phyloP scores from a whole-genome alignment of 2,797 vertebrate genomes.

The Telmatherina bonti region DNA sequence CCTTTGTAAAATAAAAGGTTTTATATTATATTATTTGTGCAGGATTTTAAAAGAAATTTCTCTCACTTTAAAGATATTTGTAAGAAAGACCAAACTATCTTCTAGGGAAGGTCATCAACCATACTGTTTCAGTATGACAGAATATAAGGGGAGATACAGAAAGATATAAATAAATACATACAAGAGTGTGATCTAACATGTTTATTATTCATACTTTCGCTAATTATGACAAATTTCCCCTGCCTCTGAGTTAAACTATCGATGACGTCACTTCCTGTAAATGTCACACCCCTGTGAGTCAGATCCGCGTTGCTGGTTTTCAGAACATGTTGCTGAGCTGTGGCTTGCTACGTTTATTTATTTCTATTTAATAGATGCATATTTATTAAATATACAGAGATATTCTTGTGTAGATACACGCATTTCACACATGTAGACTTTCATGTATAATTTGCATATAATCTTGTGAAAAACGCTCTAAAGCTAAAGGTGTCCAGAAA shows the following conservation, averaged over 20 bases:
- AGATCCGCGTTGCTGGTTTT: background rate
- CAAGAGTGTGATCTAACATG: too few relatives aligned
- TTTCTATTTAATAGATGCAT: background rate
- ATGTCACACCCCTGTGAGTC: conserved; percentile 9
- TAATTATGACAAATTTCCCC: conserved; percentile 11
- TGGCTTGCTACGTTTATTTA: background rate
- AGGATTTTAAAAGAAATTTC: too few relatives aligned
- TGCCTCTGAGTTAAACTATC: background rate
- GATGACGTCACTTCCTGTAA: conserved; percentile 16
- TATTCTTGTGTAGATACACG: background rate
- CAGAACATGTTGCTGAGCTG: background rate
- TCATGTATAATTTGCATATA: background rate
- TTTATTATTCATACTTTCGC: too few relatives aligned
- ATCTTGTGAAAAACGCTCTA: background rate
- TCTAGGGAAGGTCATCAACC: too few relatives aligned
- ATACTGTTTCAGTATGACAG: too few relatives aligned
- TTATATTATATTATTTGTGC: too few relatives aligned
- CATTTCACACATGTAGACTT: background rate
- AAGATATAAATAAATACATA: too few relatives aligned
- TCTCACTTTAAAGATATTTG: too few relatives aligned
- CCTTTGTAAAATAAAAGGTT: too few relatives aligned
- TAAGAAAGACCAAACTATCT: too few relatives aligned
- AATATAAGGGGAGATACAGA: too few relatives aligned
- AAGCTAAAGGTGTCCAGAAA: background rate
- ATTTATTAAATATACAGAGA: background rate